Conservation (phyloP, 2,113 vertebrate species). For the Podilymbus podiceps region DNA sequence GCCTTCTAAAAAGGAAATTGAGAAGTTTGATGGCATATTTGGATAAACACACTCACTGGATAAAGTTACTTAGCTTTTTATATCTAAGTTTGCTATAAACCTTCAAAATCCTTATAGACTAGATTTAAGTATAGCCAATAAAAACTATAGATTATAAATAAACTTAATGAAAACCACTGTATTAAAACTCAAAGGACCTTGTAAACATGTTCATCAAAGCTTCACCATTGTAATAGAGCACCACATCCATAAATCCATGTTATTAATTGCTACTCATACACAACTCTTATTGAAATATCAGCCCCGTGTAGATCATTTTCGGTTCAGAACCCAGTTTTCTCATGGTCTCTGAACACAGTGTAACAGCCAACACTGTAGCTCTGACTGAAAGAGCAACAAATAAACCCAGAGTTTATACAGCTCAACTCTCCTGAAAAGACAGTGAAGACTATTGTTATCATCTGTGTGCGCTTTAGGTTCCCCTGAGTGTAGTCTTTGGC, state of each 20-base stretch:
- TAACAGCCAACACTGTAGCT: not conserved
- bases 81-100: slow-evolving; percentile 53
- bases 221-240: not conserved
- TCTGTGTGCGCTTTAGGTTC: not conserved
- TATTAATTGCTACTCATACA: slow-evolving; percentile 24
- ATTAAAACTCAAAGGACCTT: slow-evolving; percentile 49
- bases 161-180: slow-evolving; percentile 40
- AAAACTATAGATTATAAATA: slow-evolving; percentile 58
- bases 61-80: slow-evolving; percentile 67
- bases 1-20: slow-evolving; percentile 69
- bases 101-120: slow-evolving; percentile 56
- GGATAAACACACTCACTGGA: slow-evolving; percentile 67
- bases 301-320: not conserved
- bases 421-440: not conserved
- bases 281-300: slow-evolving; percentile 30
- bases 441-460: not conserved
- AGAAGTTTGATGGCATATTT: slow-evolving; percentile 68
- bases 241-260: not conserved
- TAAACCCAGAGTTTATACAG: not conserved
- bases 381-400: not conserved
- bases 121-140: slow-evolving; percentile 52
- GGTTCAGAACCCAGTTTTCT: slow-evolving; percentile 27
- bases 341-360: not conserved
- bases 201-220: slow-evolving; percentile 27
- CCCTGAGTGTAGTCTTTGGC: not conserved